phyloP scores from a whole-genome alignment of 1,140 invertebrate species.

The Drosophila saltans region DNA sequence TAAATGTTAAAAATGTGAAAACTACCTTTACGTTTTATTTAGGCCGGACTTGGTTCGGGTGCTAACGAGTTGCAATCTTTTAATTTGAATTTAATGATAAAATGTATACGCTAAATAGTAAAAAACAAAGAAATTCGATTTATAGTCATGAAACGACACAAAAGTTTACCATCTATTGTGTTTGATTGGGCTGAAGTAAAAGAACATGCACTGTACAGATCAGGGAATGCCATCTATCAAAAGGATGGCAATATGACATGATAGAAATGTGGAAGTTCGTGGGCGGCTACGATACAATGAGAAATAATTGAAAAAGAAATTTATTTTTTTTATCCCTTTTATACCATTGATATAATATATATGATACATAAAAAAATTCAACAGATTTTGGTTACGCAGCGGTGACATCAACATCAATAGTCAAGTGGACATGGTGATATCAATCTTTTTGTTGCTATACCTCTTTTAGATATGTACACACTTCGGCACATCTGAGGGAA shows the following conservation, averaged over 20 bases:
- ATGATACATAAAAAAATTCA: too few relatives aligned
- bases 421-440: constrained; percentile 8
- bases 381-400: neutral
- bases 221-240: neutral
- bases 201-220: neutral
- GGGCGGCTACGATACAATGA: neutral
- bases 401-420: constrained; percentile 39
- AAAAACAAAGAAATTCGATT: neutral
- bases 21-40: neutral
- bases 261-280: neutral
- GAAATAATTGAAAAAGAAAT: neutral
- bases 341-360: too few relatives aligned
- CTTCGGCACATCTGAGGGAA: too few relatives aligned
- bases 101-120: neutral
- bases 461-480: too few relatives aligned
- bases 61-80: neutral
- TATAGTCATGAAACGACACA: neutral
- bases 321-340: too few relatives aligned
- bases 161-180: neutral
- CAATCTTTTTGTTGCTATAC: too few relatives aligned
- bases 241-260: neutral
- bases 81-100: constrained; percentile 19
- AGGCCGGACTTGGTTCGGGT: neutral
- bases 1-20: constrained; percentile 5
- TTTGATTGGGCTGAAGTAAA: neutral